These are phyloP conservation scores for Lepus oiostolus DNA, from an alignment of 2,797 vertebrate species.

Conservation along the genomic window DNA sequence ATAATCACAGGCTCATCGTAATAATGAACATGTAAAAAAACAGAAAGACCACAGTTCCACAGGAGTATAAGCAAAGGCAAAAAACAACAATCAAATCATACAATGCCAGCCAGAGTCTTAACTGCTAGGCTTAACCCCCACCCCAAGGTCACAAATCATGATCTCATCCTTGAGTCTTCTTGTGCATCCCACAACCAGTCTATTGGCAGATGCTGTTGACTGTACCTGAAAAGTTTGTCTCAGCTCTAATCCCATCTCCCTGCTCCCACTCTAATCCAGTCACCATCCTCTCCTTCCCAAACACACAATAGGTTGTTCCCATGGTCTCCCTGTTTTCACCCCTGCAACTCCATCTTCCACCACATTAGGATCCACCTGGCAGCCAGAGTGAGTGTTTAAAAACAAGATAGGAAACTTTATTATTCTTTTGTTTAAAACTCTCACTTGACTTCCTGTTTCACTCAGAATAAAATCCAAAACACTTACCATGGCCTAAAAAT, in stretches of 20 bases:
- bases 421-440: background rate
- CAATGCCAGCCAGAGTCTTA: too few relatives aligned
- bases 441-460: background rate
- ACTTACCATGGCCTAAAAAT: background rate
- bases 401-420: background rate
- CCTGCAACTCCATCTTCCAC: background rate
- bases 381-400: background rate
- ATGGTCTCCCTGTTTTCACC: background rate
- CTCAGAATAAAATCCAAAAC: background rate
- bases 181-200: background rate
- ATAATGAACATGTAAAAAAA: too few relatives aligned
- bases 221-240: background rate
- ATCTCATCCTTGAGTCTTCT: background rate
- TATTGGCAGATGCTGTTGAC: background rate
- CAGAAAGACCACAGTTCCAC: too few relatives aligned
- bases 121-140: too few relatives aligned
- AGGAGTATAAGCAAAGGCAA: too few relatives aligned
- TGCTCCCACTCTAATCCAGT: background rate
- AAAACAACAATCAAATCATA: too few relatives aligned
- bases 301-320: background rate
- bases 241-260: background rate
- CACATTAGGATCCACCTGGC: background rate
- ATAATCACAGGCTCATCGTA: too few relatives aligned
- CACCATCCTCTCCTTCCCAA: background rate
- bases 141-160: background rate